Evolutionary conservation across 2,888 invertebrate genomes (phyloP).

Genomic region (Tanypteryx hageni): DNA sequence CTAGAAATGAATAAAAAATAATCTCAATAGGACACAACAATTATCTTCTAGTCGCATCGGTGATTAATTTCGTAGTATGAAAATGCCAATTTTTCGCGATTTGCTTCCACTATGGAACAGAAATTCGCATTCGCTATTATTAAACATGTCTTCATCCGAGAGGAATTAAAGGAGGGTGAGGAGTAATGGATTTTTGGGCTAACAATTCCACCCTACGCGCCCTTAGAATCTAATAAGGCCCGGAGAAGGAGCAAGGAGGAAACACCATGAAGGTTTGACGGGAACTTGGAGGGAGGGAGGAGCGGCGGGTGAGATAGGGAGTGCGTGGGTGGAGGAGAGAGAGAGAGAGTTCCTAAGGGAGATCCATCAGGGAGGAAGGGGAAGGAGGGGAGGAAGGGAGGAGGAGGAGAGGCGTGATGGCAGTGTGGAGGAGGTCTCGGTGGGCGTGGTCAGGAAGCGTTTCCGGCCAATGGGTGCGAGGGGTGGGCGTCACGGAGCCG

Average conservation of each 20-base stretch:
- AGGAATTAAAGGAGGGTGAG: too few species aligned
- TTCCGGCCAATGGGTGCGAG: slow-evolving; percentile 61
- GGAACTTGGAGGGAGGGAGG: not conserved
- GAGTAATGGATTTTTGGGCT: too few species aligned
- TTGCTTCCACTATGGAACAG: too few species aligned
- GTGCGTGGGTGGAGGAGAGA: not conserved
- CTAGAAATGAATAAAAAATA: too few species aligned
- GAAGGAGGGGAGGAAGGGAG: not conserved
- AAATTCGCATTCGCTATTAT: too few species aligned
- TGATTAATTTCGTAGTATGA: too few species aligned
- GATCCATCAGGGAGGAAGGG: not conserved
- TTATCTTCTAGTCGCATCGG: too few species aligned
- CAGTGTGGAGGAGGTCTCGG: slow-evolving; percentile 57
- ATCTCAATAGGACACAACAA: too few species aligned
- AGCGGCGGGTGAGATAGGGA: not conserved
- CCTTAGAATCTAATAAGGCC: not conserved
- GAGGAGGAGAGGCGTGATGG: not conserved
- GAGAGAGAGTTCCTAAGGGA: not conserved
- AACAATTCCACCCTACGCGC: too few species aligned
- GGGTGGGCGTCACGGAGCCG: slow-evolving; percentile 60
- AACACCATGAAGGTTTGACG: not conserved
- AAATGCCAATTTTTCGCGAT: too few species aligned
- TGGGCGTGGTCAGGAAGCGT: slow-evolving; percentile 52
- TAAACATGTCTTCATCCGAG: too few species aligned
- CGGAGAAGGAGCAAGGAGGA: not conserved